Base-by-base conservation (phyloP, 2,888 invertebrate genomes). In the Noctuana brunneofusca region DNA sequence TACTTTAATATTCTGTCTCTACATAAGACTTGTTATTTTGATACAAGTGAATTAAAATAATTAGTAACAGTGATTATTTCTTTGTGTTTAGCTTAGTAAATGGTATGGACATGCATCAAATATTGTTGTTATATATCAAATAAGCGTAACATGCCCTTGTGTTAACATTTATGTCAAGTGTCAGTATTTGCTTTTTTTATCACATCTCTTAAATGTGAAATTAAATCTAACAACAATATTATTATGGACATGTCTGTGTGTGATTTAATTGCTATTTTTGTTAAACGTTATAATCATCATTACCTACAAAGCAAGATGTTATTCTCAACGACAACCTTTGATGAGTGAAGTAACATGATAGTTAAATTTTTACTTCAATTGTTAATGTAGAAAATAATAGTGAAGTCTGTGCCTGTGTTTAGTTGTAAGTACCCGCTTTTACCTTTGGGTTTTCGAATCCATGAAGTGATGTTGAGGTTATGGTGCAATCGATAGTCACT, bases 41-140 rank as follows among this genome's bases (percentile, higher is more conserved):
- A 48, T 46, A 46, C 35, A 20, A 58, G 50, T 38, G 50, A 14
- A 52, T 18, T 41, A 41, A 49, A 57, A 16, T 53, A 22, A 52
- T 46, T 46, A 54, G 32, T 46, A 46, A 48, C 60, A 46, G 22
- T 59, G 27, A 59, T 43, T 59, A 59, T 59, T 59, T 46, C 50
- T 30, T 59, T 59, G 20, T 43, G 30, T 24, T 60, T 60, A 54
- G 53, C 59, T 60, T 60, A 60, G 43, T 46, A 32, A 54, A 53
- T 54, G 46, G 53, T 46, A 60, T 60, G 59, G 59, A 60, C 53
- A 46, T 60, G 20, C 14, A 22, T 43, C 18, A 43, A 43, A 43
- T 76, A 77, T 77, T 76, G 76, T 76, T 72, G 8, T 53, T 24
- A 24, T 18, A 43, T 27, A 60, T 60, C 53, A 50, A 54, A 46